Evolutionary conservation across 2,888 invertebrate species (phyloP), one percentile per base, ranked within the genome.

Genomic region (Zaprionus bogoriensis): DNA sequence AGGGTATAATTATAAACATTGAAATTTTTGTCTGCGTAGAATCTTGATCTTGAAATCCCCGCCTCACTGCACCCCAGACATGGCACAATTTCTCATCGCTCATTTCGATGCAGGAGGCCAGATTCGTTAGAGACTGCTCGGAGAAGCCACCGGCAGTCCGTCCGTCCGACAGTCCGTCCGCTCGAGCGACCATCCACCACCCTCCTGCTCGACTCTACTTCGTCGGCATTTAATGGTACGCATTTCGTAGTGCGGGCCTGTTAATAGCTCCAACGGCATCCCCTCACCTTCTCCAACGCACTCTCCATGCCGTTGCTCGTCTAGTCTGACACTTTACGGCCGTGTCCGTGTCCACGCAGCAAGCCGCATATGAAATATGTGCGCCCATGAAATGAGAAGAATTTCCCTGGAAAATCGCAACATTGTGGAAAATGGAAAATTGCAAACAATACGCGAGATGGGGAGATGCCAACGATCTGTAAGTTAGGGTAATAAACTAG

Each of bases 321-420:
- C 42, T 36, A 36, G 61, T 67, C 63, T 53, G 67, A 73, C 81
- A 77, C 65, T 80, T 85, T 77, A 82, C 53, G 64, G 76, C 44
- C 52, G 10, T 22, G 30, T n/a, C n/a, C n/a, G n/a, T 52, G 36
- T 52, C 57, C 54, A 39, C 54, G 52, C 48, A 22, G 41, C 32
- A 50, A 45, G 25, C 47, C 47, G 66, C 75, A 74, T 74, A 83
- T 83, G 86, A 85, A 75, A 66, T 82, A 87, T 80, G 74, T 77
- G 80, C 75, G 78, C 63, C 74, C 88, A 86, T 89, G 89, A 88
- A 88, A 88, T 88, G 89, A 88, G 87, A 75, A 88, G 70, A 79
- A 89, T 89, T 89, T 90, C 90, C 83, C 74, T 77, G 87, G 89
- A 89, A 89, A 89, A 87, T 82, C 77, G 89, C 90, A 89, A 86